These are phyloP conservation scores for Brachionus angularis DNA, from an alignment of 1,140 invertebrate species.

Conservation along the genomic window DNA sequence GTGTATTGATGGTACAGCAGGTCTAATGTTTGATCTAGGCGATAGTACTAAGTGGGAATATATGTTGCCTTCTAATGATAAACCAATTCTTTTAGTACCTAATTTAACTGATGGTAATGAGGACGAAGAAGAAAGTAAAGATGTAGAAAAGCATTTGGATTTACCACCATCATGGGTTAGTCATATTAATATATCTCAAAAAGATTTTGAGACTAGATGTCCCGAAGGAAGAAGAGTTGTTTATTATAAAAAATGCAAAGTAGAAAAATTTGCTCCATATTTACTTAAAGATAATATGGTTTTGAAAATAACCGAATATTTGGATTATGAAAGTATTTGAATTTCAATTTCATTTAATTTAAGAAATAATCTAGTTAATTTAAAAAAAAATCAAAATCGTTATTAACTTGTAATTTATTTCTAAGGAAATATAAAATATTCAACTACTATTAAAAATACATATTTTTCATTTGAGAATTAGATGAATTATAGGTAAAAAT, in stretches of 20 bases:
- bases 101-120: slow-evolving; percentile 46
- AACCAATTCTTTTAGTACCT: slow-evolving; percentile 46
- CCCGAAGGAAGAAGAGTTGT: slow-evolving; percentile 68
- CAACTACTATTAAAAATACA: too few species aligned
- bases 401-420: too few species aligned
- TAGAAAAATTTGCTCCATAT: slow-evolving; percentile 74
- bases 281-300: slow-evolving; percentile 68
- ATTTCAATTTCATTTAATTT: too few species aligned
- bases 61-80: slow-evolving; percentile 57
- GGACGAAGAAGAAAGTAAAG: slow-evolving; percentile 54
- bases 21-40: slow-evolving; percentile 55
- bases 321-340: slow-evolving; percentile 59
- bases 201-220: slow-evolving; percentile 70
- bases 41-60: slow-evolving; percentile 58
- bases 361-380: too few species aligned
- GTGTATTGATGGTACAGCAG: slow-evolving; percentile 30
- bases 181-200: slow-evolving; percentile 65
- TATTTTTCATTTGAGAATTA: too few species aligned
- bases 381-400: too few species aligned
- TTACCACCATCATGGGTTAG: slow-evolving; percentile 74
- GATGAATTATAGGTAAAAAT: too few species aligned
- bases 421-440: too few species aligned
- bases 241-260: slow-evolving; percentile 69
- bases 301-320: slow-evolving; percentile 66
- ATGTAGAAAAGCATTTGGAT: slow-evolving; percentile 62